Conservation (phyloP, 1,140 invertebrate genomes). For the Copidosoma floridanum region DNA sequence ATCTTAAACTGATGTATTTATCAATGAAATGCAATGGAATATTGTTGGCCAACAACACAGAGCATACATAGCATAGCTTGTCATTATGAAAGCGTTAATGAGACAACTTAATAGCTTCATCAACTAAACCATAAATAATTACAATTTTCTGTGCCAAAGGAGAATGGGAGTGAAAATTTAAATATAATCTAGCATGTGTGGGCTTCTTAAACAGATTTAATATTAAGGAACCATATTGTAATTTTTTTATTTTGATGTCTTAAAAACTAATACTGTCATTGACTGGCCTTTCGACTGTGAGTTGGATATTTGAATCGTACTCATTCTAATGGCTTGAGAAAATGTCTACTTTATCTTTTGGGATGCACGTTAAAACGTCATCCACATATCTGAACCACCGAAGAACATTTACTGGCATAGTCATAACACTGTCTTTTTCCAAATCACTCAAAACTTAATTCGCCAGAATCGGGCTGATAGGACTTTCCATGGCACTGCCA, state of each 20-base stretch:
- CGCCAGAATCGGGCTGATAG: not conserved
- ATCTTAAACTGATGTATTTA: too few relatives aligned
- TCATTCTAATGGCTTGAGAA: not conserved
- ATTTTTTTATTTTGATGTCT: not conserved
- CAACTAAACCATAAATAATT: not conserved
- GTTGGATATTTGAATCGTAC: not conserved
- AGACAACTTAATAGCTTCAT: not conserved
- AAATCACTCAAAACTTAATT: not conserved
- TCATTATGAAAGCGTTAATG: not conserved
- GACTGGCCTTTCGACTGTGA: too few relatives aligned
- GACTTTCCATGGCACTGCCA: not conserved
- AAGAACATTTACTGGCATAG: not conserved
- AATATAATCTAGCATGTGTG: not conserved
- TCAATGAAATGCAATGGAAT: too few relatives aligned
- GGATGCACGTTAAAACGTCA: not conserved
- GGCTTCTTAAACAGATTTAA: not conserved
- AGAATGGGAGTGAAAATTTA: not conserved
- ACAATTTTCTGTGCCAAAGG: not conserved
- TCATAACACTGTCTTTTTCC: not conserved
- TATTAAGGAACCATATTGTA: not conserved
- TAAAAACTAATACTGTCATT: not conserved
- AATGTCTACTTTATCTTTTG: too few relatives aligned
- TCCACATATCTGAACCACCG: not conserved
- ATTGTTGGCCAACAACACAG: too few relatives aligned
- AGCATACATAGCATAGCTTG: too few relatives aligned